A percentile compares a stretch with the other conserved stretches of the same genome.
Conservation (phyloP, 1,140 invertebrate species). For the Hetaerina americana region DNA sequence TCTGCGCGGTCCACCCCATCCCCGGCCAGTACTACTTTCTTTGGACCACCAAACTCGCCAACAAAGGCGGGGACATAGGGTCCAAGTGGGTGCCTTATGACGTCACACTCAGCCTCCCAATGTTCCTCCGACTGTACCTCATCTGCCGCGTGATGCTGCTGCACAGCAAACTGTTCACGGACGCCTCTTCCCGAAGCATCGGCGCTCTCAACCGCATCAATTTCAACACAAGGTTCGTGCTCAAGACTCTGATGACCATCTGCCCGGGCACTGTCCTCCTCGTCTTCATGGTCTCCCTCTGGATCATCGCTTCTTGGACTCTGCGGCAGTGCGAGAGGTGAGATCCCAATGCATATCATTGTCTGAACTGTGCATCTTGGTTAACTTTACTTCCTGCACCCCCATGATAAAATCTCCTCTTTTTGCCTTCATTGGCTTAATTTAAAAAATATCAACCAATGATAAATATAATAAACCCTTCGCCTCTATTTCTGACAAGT, state of each 20-base stretch:
- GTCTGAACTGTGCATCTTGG: no score
- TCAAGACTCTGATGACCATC: slow-evolving; percentile 99
- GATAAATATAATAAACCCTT: no score
- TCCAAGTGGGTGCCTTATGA: slow-evolving; percentile 84
- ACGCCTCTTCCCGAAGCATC: slow-evolving; percentile 86
- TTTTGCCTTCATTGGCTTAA: no score
- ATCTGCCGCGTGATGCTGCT: slow-evolving; percentile 98
- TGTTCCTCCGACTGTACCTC: slow-evolving; percentile 98
- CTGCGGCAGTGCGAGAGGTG: slow-evolving; percentile 97
- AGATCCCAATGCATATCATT: slow-evolving; percentile 27
- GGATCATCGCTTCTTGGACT: slow-evolving; percentile 99
- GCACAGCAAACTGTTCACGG: slow-evolving; percentile 97
- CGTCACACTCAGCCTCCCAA: slow-evolving; percentile 91
- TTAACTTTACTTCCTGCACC: no score
- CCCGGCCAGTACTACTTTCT: slow-evolving; percentile 91
- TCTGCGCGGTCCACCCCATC: slow-evolving; percentile 95
- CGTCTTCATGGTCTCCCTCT: slow-evolving; percentile 97
- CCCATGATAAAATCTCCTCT: no score
- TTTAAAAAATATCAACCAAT: no score
- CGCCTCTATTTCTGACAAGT: no score
- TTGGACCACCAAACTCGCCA: slow-evolving; percentile 91
- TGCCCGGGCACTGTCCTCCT: slow-evolving; percentile 96
- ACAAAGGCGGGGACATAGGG: slow-evolving; percentile 74
- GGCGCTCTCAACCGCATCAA: slow-evolving; percentile 95
- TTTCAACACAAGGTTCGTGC: slow-evolving; percentile 97